Conservation (phyloP, 2,888 invertebrate species). For the Lymantria dispar region DNA sequence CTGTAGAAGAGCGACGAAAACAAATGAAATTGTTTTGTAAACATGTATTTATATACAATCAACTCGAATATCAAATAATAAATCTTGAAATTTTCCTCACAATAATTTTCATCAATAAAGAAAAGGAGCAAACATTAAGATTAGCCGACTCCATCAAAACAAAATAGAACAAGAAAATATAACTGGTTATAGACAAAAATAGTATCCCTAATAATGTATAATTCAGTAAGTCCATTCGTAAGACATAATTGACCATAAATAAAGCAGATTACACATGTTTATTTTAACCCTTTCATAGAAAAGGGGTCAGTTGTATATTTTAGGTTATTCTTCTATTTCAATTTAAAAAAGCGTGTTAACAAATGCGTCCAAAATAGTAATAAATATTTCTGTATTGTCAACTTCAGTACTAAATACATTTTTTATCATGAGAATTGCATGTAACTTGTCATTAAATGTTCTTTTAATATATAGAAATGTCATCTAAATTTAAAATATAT, state of each 20-base stretch:
- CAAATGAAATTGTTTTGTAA: too few species aligned
- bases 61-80: too few species aligned
- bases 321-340: conserved; percentile 9
- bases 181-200: conserved; percentile 50
- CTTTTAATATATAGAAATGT: conserved; percentile 16
- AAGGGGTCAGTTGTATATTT: conserved; percentile 36
- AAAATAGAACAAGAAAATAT: conserved; percentile 45
- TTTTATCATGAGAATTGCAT: conserved; percentile 18
- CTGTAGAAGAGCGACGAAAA: too few species aligned
- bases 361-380: conserved; percentile 35
- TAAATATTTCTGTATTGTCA: conserved; percentile 31
- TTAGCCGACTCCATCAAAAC: conserved; percentile 25
- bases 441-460: conserved; percentile 17
- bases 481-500: conserved; percentile 1
- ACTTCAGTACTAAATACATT: conserved; percentile 11
- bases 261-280: conserved; percentile 72
- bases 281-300: conserved; percentile 51
- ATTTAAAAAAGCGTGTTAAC: conserved; percentile 29
- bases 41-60: too few species aligned
- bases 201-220: conserved; percentile 56
- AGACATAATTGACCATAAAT: conserved; percentile 81
- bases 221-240: conserved; percentile 56
- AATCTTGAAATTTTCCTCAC: too few species aligned
- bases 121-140: background rate
- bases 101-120: too few species aligned